phyloP scores from a whole-genome alignment of 2,113 vertebrate genomes.

The Eira barbara region DNA sequence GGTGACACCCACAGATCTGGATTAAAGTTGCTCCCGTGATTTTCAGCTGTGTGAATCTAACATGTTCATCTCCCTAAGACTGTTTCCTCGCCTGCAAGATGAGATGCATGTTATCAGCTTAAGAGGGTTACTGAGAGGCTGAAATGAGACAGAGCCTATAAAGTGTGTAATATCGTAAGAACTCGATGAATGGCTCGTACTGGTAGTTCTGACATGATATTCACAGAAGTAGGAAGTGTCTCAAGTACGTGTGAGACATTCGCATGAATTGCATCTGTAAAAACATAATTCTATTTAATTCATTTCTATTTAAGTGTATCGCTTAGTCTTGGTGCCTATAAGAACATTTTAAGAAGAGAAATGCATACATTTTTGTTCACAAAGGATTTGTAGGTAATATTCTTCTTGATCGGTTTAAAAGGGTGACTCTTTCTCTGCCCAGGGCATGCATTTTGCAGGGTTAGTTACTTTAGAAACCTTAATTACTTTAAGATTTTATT shows the following conservation, averaged over 20 bases:
- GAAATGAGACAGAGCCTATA: neutral
- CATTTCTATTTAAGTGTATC: neutral
- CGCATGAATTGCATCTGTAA: neutral
- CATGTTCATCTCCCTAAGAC: neutral
- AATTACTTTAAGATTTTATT: neutral
- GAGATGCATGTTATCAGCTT: neutral
- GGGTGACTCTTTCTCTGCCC: neutral
- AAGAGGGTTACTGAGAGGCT: neutral
- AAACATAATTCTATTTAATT: neutral
- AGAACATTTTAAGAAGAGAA: slow-evolving; percentile 14
- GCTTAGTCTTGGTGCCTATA: neutral
- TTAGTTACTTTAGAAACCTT: neutral
- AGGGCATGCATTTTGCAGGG: neutral
- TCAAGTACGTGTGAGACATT: neutral
- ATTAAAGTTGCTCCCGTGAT: neutral
- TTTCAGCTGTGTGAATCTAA: neutral
- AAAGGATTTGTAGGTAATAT: neutral
- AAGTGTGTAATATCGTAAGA: neutral
- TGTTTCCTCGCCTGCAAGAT: neutral
- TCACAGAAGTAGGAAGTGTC: neutral
- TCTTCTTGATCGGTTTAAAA: neutral
- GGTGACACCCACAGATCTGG: neutral
- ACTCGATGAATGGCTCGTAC: fast-evolving
- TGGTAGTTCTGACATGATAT: neutral
- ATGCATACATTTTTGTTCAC: neutral